Conservation (phyloP, 1,140 invertebrate genomes). For the Lordiphosa collinella region DNA sequence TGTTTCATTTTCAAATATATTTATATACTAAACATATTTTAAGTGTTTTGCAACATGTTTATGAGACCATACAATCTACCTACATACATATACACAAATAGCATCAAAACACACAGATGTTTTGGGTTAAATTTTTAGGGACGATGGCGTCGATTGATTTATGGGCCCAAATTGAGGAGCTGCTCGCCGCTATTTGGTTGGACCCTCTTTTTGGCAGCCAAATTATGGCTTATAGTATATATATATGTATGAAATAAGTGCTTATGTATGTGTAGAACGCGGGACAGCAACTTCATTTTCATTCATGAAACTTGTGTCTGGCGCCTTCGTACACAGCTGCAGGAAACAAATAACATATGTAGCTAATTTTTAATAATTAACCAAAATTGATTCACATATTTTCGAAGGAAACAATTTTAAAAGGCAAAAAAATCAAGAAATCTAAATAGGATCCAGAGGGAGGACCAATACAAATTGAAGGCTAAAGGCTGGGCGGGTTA, state of each 20-base stretch:
- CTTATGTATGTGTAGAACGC: neutral
- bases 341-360: constrained; percentile 58
- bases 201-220: constrained; percentile 10
- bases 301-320: constrained; percentile 33
- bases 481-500: too few relatives aligned
- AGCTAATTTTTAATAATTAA: constrained; percentile 76
- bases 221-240: constrained; percentile 14
- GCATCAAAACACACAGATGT: constrained; percentile 15
- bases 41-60: constrained; percentile 71
- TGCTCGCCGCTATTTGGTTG: constrained; percentile 20
- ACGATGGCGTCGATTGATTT: constrained; percentile 63
- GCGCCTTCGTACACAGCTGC: constrained; percentile 35
- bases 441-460: neutral
- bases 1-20: neutral
- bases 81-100: constrained; percentile 9
- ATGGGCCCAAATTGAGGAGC: constrained; percentile 68
- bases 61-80: constrained; percentile 48
- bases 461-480: neutral
- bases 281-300: constrained; percentile 45
- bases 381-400: constrained; percentile 57
- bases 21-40: constrained; percentile 34
- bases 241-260: constrained; percentile 1
- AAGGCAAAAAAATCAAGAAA: neutral
- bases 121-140: constrained; percentile 36
- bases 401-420: constrained; percentile 1